Evolutionary conservation across 2,888 invertebrate genomes (phyloP).

Genomic region (Cryptophagus acutangulus): DNA sequence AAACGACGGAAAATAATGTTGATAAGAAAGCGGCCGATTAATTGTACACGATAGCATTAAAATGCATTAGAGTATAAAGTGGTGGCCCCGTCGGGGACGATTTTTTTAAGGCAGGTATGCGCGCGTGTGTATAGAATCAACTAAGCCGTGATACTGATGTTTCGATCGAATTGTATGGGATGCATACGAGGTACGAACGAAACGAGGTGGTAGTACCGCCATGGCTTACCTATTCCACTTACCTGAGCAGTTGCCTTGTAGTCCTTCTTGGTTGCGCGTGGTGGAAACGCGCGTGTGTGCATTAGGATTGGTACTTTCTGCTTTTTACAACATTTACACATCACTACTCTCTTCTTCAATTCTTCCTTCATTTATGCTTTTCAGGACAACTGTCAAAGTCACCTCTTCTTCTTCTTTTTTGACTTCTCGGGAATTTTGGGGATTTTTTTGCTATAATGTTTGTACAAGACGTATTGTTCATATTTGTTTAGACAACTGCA

Average conservation of each 20-base stretch:
- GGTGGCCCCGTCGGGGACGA: constrained; percentile 28
- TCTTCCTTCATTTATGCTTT: too few species aligned
- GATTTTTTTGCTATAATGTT: background rate
- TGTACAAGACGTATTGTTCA: constrained; percentile 1
- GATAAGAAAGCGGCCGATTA: too few species aligned
- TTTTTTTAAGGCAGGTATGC: constrained; percentile 19
- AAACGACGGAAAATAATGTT: too few species aligned
- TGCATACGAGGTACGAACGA: constrained; percentile 38
- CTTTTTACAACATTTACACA: too few species aligned
- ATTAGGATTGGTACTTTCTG: background rate
- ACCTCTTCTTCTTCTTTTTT: too few species aligned
- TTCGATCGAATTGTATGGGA: too few species aligned
- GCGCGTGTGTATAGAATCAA: constrained; percentile 30
- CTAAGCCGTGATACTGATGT: constrained; percentile 38
- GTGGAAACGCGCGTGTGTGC: constrained; percentile 8
- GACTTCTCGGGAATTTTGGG: too few species aligned
- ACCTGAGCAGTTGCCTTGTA: constrained; percentile 29
- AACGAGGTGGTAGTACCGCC: too few species aligned
- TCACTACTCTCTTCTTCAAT: too few species aligned
- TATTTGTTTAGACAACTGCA: background rate
- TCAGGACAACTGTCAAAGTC: too few species aligned
- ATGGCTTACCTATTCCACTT: constrained; percentile 32
- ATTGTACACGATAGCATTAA: too few species aligned
- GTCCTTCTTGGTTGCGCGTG: constrained; percentile 33
- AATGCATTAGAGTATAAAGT: too few species aligned